Conservation (phyloP, 2,888 invertebrate genomes). For the Mythimna vitellina region DNA sequence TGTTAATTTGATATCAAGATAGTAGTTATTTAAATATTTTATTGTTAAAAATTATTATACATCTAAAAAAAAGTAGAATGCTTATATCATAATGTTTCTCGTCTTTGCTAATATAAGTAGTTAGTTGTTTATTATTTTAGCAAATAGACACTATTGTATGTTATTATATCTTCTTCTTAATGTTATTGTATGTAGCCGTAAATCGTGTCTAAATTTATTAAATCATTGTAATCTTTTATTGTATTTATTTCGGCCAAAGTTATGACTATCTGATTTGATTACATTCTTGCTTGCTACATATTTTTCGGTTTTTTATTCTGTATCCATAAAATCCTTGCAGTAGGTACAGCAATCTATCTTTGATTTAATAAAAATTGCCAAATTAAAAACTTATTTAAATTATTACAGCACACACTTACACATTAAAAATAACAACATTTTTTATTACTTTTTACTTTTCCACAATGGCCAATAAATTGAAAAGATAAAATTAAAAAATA, state of each 20-base stretch:
- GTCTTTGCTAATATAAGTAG: neutral
- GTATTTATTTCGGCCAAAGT: conserved; percentile 35
- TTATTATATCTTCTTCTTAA: neutral
- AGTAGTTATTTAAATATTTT: conserved; percentile 5
- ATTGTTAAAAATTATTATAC: conserved; percentile 1
- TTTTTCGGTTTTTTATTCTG: neutral
- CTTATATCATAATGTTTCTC: conserved; percentile 24
- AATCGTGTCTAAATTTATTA: conserved; percentile 12
- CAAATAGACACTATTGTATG: neutral
- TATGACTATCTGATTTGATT: conserved; percentile 31
- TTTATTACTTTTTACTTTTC: no score
- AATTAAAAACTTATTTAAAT: no score
- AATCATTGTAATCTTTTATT: neutral
- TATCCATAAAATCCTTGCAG: no score
- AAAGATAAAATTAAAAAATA: no score
- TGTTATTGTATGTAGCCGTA: conserved; percentile 23
- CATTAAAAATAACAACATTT: no score
- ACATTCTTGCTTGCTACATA: conserved; percentile 29
- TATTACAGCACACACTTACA: neutral
- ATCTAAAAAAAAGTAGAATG: neutral
- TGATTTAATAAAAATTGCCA: no score
- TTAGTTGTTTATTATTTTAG: conserved; percentile 21
- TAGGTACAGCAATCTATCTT: no score
- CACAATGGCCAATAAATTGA: no score
- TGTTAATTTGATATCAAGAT: neutral